Evolutionary conservation across 2,113 vertebrate genomes (phyloP).

Genomic region (Aspidoscelis tigris): DNA sequence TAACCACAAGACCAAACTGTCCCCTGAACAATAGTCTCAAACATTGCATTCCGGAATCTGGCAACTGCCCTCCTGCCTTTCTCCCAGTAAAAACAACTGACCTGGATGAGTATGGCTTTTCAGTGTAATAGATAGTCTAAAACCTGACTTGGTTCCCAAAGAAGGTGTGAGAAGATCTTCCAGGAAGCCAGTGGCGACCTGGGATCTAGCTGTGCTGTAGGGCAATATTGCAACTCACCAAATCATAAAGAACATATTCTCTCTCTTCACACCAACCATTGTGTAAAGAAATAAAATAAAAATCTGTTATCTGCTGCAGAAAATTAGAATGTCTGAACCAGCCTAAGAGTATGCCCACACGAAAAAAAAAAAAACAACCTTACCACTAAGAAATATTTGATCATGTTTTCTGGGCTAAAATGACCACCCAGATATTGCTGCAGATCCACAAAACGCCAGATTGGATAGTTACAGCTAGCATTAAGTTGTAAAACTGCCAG

Average conservation of each 20-base stretch:
- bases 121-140: neutral
- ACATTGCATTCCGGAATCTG: no score
- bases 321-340: constrained; percentile 1
- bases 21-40: no score
- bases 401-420: constrained; percentile 36
- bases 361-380: constrained; percentile 12
- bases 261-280: neutral
- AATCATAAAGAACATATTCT: neutral
- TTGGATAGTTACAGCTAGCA: constrained; percentile 35
- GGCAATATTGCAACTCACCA: neutral
- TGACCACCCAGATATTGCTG: constrained; percentile 47
- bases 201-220: neutral
- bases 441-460: constrained; percentile 24
- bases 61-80: no score
- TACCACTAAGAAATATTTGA: constrained; percentile 36
- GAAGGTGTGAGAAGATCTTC: no score
- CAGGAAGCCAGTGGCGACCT: neutral
- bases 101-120: neutral
- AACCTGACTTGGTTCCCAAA: no score
- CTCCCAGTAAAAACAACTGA: neutral
- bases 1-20: no score
- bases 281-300: neutral
- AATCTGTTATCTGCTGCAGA: neutral
- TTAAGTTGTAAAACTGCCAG: constrained; percentile 43
- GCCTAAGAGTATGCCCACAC: constrained; percentile 24